These are phyloP conservation scores for Noctua fimbriata DNA, from an alignment of 2,888 invertebrate genomes.

Conservation along the genomic window DNA sequence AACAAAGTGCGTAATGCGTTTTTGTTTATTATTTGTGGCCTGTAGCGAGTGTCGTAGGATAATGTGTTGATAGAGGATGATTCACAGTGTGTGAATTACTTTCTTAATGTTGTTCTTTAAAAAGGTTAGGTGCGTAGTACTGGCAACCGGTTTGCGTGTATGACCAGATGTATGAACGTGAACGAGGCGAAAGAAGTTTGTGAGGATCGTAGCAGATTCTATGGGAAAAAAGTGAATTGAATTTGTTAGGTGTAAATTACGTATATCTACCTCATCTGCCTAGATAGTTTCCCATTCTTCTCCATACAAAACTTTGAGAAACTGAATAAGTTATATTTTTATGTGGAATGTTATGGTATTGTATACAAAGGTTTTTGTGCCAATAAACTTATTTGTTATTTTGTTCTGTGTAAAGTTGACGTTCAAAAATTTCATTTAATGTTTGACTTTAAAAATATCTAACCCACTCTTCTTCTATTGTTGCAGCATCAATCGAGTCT, in stretches of 20 bases:
- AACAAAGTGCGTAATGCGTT: constrained; percentile 38
- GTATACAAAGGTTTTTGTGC: too few relatives aligned
- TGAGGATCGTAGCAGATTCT: background rate
- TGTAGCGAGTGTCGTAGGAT: constrained; percentile 2
- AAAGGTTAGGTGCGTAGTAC: background rate
- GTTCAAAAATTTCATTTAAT: background rate
- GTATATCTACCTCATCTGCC: background rate
- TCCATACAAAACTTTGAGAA: background rate
- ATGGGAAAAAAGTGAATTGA: background rate
- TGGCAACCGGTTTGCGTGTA: background rate
- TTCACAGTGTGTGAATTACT: background rate
- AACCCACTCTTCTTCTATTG: constrained; percentile 55
- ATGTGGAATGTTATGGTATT: too few relatives aligned
- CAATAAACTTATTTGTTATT: too few relatives aligned
- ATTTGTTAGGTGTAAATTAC: background rate
- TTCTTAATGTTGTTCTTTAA: background rate
- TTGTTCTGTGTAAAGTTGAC: background rate
- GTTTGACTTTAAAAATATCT: background rate
- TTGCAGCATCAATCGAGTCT: constrained; percentile 89
- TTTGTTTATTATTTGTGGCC: constrained; percentile 26
- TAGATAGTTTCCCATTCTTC: background rate
- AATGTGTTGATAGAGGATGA: background rate
- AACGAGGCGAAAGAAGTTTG: background rate
- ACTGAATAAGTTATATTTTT: background rate
- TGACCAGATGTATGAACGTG: background rate